Conservation (phyloP, 2,888 invertebrate genomes). For the Lithophane socia region DNA sequence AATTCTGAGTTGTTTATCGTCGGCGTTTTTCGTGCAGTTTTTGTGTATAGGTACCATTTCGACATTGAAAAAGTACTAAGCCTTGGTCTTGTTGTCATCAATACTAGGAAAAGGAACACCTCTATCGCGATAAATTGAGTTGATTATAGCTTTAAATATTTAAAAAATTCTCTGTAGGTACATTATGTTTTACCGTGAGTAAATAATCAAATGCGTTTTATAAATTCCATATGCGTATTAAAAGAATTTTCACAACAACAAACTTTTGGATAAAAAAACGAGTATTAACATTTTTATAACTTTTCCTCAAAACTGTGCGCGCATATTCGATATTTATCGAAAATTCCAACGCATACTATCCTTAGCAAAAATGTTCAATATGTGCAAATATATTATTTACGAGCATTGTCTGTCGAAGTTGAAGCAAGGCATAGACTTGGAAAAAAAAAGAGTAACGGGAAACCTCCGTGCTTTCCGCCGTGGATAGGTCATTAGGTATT, state of each 20-base stretch:
- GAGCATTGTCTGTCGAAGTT: constrained; percentile 25
- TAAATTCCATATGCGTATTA: neutral
- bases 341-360: constrained; percentile 43
- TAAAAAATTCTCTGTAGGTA: neutral
- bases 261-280: constrained; percentile 14
- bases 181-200: too few species aligned
- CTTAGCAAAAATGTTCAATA: constrained; percentile 3
- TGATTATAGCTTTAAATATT: neutral
- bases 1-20: neutral
- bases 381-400: constrained; percentile 49
- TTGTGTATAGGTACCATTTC: too few species aligned
- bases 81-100: neutral
- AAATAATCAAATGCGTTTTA: neutral
- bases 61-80: neutral
- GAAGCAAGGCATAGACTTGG: constrained; percentile 57
- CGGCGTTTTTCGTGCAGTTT: too few species aligned
- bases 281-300: constrained; percentile 44
- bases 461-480: constrained; percentile 46
- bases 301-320: constrained; percentile 26
- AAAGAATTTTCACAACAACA: constrained; percentile 13
- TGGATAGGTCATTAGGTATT: constrained; percentile 39
- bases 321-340: constrained; percentile 23
- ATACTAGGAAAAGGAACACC: too few species aligned
- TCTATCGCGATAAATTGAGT: neutral
- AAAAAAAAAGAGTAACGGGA: constrained; percentile 55